These are phyloP conservation scores for Cuniculus paca DNA, from an alignment of 2,797 vertebrate species.

Conservation along the genomic window DNA sequence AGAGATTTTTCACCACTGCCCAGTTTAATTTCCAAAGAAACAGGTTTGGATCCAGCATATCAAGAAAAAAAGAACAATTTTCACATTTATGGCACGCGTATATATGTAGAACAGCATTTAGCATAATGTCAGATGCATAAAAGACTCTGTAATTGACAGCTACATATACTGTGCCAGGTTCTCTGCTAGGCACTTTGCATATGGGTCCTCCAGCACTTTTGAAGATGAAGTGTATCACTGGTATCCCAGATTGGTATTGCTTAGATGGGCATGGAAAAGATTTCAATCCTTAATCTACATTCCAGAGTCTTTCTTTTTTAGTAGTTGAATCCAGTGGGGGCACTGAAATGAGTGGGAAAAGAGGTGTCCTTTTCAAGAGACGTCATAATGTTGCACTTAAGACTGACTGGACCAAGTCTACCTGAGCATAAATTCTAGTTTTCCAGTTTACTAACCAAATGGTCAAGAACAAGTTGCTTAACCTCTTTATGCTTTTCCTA, in stretches of 20 bases:
- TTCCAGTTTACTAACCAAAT: neutral
- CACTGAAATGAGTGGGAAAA: neutral
- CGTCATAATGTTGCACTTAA: neutral
- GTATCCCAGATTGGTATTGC: neutral
- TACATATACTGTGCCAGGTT: slow-evolving; percentile 15
- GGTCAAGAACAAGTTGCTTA: neutral
- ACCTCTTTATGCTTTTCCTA: neutral
- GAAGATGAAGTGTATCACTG: neutral
- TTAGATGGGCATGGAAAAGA: neutral
- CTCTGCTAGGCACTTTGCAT: slow-evolving; percentile 29
- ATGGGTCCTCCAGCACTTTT: slow-evolving; percentile 32
- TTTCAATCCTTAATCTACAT: neutral
- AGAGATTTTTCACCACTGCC: neutral
- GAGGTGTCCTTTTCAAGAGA: slow-evolving; percentile 1
- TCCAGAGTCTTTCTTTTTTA: neutral
- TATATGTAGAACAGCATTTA: slow-evolving; percentile 26
- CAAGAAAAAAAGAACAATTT: neutral
- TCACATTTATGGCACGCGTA: neutral
- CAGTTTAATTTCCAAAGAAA: slow-evolving; percentile 58
- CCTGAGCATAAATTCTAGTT: neutral
- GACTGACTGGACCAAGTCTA: neutral
- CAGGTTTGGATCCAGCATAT: neutral
- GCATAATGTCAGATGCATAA: neutral
- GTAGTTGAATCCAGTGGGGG: neutral
- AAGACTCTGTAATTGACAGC: slow-evolving; percentile 30